Conservation (phyloP, 2,888 invertebrate species). For the Philonicus albiceps region DNA sequence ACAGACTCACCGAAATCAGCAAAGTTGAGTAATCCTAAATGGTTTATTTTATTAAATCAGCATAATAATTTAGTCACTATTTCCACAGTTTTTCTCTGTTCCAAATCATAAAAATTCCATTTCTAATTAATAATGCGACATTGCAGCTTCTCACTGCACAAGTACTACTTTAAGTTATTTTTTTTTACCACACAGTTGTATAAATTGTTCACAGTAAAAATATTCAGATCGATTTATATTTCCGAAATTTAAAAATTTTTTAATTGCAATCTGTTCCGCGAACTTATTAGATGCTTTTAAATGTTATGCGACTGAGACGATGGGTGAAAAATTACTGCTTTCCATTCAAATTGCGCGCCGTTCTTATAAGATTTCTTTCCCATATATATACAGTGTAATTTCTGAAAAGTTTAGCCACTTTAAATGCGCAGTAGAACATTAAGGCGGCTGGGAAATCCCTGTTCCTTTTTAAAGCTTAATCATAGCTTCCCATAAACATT, state of each 20-base stretch:
- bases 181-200: background rate
- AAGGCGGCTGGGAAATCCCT: background rate
- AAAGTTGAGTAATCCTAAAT: background rate
- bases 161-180: background rate
- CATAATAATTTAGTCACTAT: background rate
- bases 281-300: background rate
- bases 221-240: background rate
- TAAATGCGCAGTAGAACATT: background rate
- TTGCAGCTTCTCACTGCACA: background rate
- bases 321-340: background rate
- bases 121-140: background rate
- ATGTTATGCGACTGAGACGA: background rate
- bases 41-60: background rate
- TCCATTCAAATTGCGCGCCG: slow-evolving; percentile 16
- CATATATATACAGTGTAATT: background rate
- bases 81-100: background rate
- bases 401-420: background rate
- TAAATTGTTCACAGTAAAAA: background rate
- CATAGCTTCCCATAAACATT: background rate
- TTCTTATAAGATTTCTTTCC: slow-evolving; percentile 10
- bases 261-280: background rate
- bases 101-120: background rate
- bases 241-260: background rate
- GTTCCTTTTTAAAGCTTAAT: background rate
- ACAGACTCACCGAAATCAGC: background rate